phyloP scores from a whole-genome alignment of 2,888 invertebrate genomes.

The Limnephilus marmoratus region DNA sequence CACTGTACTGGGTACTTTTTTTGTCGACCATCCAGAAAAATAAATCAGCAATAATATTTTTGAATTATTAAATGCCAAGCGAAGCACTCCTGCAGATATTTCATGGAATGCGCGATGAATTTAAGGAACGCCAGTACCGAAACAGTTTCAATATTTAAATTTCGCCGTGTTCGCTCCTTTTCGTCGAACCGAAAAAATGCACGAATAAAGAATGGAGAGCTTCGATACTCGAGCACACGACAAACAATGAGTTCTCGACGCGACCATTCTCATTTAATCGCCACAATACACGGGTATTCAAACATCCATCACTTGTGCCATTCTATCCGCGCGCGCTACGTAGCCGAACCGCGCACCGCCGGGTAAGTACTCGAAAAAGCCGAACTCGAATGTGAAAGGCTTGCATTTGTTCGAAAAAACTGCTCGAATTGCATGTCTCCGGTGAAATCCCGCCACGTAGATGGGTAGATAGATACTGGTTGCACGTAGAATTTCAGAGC shows the following conservation, averaged over 20 bases:
- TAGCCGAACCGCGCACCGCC: not conserved
- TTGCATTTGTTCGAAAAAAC: slow-evolving; percentile 32
- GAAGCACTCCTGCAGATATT: not conserved
- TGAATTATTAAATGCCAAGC: not conserved
- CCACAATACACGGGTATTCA: not conserved
- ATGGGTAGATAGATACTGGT: not conserved
- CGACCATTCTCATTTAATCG: not conserved
- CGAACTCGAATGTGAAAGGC: not conserved
- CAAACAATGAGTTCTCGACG: not conserved
- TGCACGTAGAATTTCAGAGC: not conserved
- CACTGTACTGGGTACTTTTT: not conserved
- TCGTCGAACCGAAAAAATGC: not conserved
- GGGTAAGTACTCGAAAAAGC: not conserved
- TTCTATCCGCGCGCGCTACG: not conserved
- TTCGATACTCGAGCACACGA: not conserved
- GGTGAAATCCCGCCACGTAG: not conserved
- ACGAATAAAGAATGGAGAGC: not conserved
- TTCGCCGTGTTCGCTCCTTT: not conserved
- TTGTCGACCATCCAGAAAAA: not conserved
- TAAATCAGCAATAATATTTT: not conserved
- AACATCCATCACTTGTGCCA: not conserved
- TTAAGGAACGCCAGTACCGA: not conserved
- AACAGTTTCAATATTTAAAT: not conserved
- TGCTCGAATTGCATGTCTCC: slow-evolving; percentile 14
- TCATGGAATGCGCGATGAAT: not conserved